Evolutionary conservation across 2,888 invertebrate species (phyloP).

Genomic region (Acrobasis repandana): DNA sequence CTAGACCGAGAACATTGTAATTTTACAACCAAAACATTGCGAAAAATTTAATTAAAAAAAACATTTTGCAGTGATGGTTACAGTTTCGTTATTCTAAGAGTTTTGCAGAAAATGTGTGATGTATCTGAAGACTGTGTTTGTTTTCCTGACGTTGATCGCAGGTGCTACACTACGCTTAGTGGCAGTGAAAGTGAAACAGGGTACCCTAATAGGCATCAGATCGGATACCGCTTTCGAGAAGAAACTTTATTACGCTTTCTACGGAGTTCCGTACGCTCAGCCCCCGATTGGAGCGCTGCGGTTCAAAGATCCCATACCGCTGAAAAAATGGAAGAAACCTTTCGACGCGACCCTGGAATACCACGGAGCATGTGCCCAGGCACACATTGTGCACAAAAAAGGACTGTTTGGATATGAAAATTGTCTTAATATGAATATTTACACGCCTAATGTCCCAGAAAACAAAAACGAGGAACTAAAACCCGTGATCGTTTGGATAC

Average conservation of each 20-base stretch:
- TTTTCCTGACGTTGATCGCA: constrained; percentile 38
- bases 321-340: constrained; percentile 71
- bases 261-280: constrained; percentile 69
- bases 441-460: constrained; percentile 77
- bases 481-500: constrained; percentile 70
- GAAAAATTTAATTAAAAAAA: constrained; percentile 31
- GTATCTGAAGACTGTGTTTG: constrained; percentile 34
- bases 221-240: constrained; percentile 54
- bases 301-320: constrained; percentile 63
- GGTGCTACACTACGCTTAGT: constrained; percentile 33
- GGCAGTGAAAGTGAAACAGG: constrained; percentile 58
- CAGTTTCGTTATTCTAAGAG: background rate
- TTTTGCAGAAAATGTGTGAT: constrained; percentile 35
- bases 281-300: constrained; percentile 59
- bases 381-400: constrained; percentile 69
- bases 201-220: constrained; percentile 53
- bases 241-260: constrained; percentile 62
- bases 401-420: constrained; percentile 78
- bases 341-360: constrained; percentile 81
- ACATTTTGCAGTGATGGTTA: constrained; percentile 47
- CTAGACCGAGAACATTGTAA: constrained; percentile 13
- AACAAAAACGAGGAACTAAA: constrained; percentile 36
- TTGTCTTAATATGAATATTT: constrained; percentile 88
- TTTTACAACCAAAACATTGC: constrained; percentile 8
- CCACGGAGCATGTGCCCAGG: constrained; percentile 84